A percentile compares a stretch with the other conserved stretches of the same genome.
phyloP scores from a whole-genome alignment of 2,888 invertebrate species.

The Clusia tigrina region DNA sequence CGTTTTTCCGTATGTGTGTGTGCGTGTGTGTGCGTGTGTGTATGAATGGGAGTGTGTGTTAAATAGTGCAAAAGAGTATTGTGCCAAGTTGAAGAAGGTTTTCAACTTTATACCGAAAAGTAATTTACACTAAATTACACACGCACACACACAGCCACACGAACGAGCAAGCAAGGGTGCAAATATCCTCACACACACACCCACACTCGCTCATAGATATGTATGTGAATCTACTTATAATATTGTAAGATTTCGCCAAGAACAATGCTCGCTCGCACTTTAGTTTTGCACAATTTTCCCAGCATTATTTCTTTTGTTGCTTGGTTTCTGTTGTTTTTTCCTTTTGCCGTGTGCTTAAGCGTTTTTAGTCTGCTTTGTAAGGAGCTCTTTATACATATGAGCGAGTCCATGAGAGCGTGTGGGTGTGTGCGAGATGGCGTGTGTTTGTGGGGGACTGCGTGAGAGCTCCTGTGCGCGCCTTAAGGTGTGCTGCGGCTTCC shows the following conservation, averaged over 20 bases:
- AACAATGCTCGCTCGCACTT: background rate
- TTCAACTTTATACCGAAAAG: slow-evolving; percentile 34
- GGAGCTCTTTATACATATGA: too few relatives aligned
- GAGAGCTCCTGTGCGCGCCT: too few relatives aligned
- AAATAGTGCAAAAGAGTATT: background rate
- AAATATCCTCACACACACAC: background rate
- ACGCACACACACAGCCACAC: background rate
- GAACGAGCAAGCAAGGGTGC: background rate
- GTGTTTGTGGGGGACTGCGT: too few relatives aligned
- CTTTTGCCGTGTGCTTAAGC: too few relatives aligned
- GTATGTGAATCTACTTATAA: slow-evolving; percentile 1
- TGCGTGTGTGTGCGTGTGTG: slow-evolving; percentile 21
- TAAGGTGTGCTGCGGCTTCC: too few relatives aligned
- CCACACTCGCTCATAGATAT: slow-evolving; percentile 40
- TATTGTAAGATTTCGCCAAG: slow-evolving; percentile 5
- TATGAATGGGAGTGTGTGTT: slow-evolving; percentile 19
- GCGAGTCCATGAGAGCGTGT: too few relatives aligned
- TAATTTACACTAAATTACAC: slow-evolving; percentile 51
- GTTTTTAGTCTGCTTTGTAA: too few relatives aligned
- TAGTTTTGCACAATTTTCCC: background rate
- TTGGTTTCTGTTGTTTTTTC: too few relatives aligned
- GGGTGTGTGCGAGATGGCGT: too few relatives aligned
- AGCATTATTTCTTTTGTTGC: too few relatives aligned
- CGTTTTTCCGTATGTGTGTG: slow-evolving; percentile 17
- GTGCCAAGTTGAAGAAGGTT: background rate